phyloP scores from a whole-genome alignment of 1,140 invertebrate genomes.

The Drosophila burlai region DNA sequence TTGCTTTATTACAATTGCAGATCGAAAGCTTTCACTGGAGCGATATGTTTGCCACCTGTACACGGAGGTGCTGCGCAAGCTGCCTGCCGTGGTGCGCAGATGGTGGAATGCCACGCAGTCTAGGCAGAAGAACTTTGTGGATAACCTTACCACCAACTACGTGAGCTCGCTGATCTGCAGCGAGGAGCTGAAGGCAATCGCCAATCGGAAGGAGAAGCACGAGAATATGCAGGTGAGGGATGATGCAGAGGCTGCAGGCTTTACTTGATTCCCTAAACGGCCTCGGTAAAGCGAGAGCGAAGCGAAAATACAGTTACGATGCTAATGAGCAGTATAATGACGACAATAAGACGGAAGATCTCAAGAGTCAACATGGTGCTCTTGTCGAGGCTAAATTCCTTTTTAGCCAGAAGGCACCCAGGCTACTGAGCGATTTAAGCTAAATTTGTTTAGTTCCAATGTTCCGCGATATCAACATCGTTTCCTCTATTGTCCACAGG shows the following conservation, averaged over 20 bases:
- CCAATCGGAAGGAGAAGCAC: slow-evolving; percentile 86
- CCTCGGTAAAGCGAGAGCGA: slow-evolving; percentile 27
- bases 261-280: neutral
- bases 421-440: slow-evolving; percentile 21
- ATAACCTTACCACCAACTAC: slow-evolving; percentile 91
- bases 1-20: slow-evolving; percentile 32
- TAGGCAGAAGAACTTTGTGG: slow-evolving; percentile 89
- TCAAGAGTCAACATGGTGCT: slow-evolving; percentile 53
- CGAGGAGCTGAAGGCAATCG: slow-evolving; percentile 89
- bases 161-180: slow-evolving; percentile 90
- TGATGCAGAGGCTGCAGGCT: neutral
- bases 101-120: slow-evolving; percentile 93
- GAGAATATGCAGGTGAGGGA: slow-evolving; percentile 89
- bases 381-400: neutral
- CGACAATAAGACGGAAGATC: slow-evolving; percentile 58
- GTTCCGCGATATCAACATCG: neutral
- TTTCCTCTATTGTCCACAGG: slow-evolving; percentile 84
- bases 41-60: slow-evolving; percentile 90
- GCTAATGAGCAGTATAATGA: slow-evolving; percentile 48
- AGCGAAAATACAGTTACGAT: slow-evolving; percentile 42
- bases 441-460: neutral
- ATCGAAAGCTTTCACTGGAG: slow-evolving; percentile 85
- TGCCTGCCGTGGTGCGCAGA: slow-evolving; percentile 92
- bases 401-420: slow-evolving; percentile 1
- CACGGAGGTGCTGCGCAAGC: slow-evolving; percentile 87